These are phyloP conservation scores for Odontomyia ornata DNA, from an alignment of 2,888 invertebrate genomes.

Conservation along the genomic window DNA sequence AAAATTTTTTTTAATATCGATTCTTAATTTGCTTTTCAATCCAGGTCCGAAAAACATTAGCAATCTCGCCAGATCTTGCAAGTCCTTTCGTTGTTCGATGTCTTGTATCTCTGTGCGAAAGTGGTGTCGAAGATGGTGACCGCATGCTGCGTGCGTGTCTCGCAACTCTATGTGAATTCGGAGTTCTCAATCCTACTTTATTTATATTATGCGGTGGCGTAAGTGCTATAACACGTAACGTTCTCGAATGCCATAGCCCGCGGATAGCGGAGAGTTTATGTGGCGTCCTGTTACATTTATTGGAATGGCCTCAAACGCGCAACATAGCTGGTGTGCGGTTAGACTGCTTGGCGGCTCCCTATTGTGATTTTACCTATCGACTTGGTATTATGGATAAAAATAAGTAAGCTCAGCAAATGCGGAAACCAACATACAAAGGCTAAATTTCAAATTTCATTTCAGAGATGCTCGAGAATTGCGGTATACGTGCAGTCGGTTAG, in stretches of 20 bases:
- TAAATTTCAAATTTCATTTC: slow-evolving; percentile 38
- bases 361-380: slow-evolving; percentile 88
- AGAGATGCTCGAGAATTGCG: slow-evolving; percentile 82
- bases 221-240: slow-evolving; percentile 80
- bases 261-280: slow-evolving; percentile 91
- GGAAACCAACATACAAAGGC: too few relatives aligned
- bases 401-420: slow-evolving; percentile 65
- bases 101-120: slow-evolving; percentile 82
- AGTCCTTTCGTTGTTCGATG: slow-evolving; percentile 81
- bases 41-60: slow-evolving; percentile 69
- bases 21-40: not conserved
- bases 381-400: slow-evolving; percentile 76
- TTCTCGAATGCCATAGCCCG: slow-evolving; percentile 86
- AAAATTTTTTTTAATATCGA: not conserved
- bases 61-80: slow-evolving; percentile 72
- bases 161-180: slow-evolving; percentile 88
- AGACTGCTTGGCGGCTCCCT: slow-evolving; percentile 89
- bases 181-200: slow-evolving; percentile 82
- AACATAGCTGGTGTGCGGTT: slow-evolving; percentile 80
- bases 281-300: slow-evolving; percentile 83
- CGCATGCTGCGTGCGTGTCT: slow-evolving; percentile 84
- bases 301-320: slow-evolving; percentile 85
- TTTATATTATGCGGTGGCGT: slow-evolving; percentile 86
- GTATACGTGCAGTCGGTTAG: slow-evolving; percentile 85
- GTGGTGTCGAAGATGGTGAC: slow-evolving; percentile 82